phyloP scores from a whole-genome alignment of 2,797 vertebrate species.

The Arvicola amphibius region DNA sequence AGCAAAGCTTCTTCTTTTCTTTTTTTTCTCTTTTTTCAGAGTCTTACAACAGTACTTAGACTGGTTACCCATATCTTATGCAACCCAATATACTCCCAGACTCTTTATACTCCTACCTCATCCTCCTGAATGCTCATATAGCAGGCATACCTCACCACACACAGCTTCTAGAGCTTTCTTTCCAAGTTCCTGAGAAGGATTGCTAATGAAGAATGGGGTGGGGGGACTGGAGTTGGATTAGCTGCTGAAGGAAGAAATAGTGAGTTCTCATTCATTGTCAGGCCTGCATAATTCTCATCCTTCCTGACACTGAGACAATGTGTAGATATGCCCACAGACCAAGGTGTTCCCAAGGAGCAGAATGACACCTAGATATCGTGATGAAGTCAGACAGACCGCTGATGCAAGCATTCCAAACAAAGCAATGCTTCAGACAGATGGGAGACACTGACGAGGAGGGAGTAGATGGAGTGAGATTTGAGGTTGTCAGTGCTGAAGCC shows the following conservation, averaged over 20 bases:
- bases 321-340: neutral
- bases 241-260: neutral
- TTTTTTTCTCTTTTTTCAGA: neutral
- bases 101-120: neutral
- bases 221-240: too few species aligned
- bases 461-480: slow-evolving; percentile 51
- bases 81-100: neutral
- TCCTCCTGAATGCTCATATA: neutral
- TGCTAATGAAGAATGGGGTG: neutral
- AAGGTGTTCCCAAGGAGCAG: neutral
- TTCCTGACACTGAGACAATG: neutral
- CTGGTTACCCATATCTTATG: neutral
- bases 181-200: neutral
- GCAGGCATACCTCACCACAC: neutral
- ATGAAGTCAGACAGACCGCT: slow-evolving; percentile 42
- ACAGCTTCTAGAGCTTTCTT: neutral
- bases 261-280: neutral
- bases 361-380: neutral
- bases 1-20: neutral
- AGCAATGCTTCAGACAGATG: slow-evolving; percentile 17
- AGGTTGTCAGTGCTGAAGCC: slow-evolving; percentile 66
- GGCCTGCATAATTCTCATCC: neutral
- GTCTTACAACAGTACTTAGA: neutral
- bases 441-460: slow-evolving; percentile 9
- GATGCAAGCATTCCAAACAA: slow-evolving; percentile 1